Evolutionary conservation across 2,113 vertebrate species (phyloP).

Genomic region (Pteruthius melanotis): DNA sequence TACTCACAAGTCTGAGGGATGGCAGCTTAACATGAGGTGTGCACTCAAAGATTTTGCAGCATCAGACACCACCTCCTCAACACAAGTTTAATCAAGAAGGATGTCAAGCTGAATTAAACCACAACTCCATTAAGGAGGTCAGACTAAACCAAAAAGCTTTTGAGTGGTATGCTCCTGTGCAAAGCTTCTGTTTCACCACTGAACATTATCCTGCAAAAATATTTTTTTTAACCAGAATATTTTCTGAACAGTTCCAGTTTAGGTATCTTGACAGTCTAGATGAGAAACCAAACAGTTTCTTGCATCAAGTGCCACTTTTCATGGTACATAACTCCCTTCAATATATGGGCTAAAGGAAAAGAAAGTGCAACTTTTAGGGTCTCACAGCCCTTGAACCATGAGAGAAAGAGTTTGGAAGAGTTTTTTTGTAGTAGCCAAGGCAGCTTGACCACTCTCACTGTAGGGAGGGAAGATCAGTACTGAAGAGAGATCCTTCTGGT

Average conservation of each 20-base stretch:
- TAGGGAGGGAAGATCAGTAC: neutral
- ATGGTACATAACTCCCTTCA: neutral
- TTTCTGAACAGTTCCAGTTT: neutral
- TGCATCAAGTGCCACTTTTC: neutral
- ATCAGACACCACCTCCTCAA: neutral
- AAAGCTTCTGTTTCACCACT: neutral
- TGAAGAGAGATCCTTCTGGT: neutral
- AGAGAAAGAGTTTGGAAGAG: neutral
- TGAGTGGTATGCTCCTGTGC: neutral
- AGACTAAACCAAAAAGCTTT: neutral
- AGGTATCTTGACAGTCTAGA: neutral
- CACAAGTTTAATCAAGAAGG: neutral
- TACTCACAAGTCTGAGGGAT: neutral
- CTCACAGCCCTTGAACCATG: neutral
- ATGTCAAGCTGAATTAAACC: neutral
- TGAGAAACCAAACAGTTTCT: neutral
- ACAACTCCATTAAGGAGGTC: neutral
- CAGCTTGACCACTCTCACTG: neutral
- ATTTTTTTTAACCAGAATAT: neutral
- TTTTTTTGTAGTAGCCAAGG: neutral
- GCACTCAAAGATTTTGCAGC: neutral
- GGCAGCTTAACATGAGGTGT: neutral
- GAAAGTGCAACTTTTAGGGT: neutral
- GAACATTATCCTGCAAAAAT: neutral
- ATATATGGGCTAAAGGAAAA: neutral